Base-by-base conservation (phyloP, 2,113 vertebrate genomes). In the Ciconia maguari region DNA sequence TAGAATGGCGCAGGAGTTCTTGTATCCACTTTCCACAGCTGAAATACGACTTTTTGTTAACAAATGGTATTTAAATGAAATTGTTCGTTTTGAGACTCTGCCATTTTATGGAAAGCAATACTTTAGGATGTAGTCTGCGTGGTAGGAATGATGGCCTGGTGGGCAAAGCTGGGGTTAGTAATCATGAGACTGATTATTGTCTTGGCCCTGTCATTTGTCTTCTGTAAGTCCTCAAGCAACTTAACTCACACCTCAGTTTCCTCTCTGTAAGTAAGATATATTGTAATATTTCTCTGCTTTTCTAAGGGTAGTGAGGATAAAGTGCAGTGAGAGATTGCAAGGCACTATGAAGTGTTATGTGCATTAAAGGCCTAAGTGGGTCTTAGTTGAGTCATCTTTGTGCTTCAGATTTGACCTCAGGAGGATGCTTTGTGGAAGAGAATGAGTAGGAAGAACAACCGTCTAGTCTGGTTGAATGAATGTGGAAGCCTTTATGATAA, bases 71-170 rank as follows among this genome's bases (percentile, higher is more conserved):
- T 76, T 52, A 25, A 60, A 46, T 65, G 13, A 21, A 60, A 38
- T 30, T 21, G n/a, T 17, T 68, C 0, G 0, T 22, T 66, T 77
- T 60, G 71, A 66, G 55, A 18, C 26, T 61, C 32, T 90, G 36
- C 41, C 9, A 0, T 72, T 71, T 79, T 55, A 21, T 52, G 75
- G 62, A 30, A 70, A 20, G 68, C 1, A 2, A 1, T 34, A 4
- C 34, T 19, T 77, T 0, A 24, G 54, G 29, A 34, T 42, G 58
- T 17, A 15, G 42, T 12, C 24, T 87, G 46, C 0, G 0, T 29
- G 65, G 34, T 38, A 36, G 85, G 62, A 93, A 24, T 44, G 62
- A 7, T 44, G 71, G 20, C 58, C 75, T 72, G 48, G 32, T 71
- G 74, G 32, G 72, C 65, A 94, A 18, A 72, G 48, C 41, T 36